These are phyloP conservation scores for Melanotaenia duboulayi DNA, from an alignment of 2,113 vertebrate species.

Conservation along the genomic window DNA sequence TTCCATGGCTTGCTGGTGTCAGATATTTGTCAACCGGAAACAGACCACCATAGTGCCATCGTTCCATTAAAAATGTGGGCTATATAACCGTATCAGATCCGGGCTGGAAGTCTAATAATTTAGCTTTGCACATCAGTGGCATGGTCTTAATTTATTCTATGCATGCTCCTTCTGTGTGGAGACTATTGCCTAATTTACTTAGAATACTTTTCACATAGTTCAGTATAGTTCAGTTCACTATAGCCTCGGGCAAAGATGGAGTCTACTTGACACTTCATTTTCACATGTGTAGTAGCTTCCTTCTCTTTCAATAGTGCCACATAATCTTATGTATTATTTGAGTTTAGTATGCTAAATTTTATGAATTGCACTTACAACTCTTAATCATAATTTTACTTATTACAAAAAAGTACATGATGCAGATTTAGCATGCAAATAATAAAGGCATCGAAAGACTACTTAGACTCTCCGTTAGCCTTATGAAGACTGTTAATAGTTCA, in stretches of 20 bases:
- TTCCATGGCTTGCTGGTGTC: background rate
- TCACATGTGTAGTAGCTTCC: background rate
- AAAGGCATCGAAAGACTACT: background rate
- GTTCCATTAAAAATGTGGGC: background rate
- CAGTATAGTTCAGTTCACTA: background rate
- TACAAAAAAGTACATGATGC: background rate
- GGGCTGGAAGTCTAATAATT: background rate
- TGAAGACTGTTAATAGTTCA: constrained; percentile 15
- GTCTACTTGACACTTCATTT: background rate
- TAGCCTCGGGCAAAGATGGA: too few species aligned
- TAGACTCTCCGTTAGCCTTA: background rate
- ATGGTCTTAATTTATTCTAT: background rate
- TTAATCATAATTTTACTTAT: background rate
- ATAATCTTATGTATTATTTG: background rate
- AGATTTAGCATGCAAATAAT: too few species aligned
- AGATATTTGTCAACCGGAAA: background rate
- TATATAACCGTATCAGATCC: background rate
- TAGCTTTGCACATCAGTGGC: too few species aligned
- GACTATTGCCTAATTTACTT: background rate
- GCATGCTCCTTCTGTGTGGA: background rate
- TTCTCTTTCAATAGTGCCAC: background rate
- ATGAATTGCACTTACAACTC: background rate
- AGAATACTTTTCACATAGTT: background rate
- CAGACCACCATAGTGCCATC: background rate
- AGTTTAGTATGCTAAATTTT: too few species aligned